phyloP scores from a whole-genome alignment of 2,113 vertebrate genomes.

The Lampris megalopsis region DNA sequence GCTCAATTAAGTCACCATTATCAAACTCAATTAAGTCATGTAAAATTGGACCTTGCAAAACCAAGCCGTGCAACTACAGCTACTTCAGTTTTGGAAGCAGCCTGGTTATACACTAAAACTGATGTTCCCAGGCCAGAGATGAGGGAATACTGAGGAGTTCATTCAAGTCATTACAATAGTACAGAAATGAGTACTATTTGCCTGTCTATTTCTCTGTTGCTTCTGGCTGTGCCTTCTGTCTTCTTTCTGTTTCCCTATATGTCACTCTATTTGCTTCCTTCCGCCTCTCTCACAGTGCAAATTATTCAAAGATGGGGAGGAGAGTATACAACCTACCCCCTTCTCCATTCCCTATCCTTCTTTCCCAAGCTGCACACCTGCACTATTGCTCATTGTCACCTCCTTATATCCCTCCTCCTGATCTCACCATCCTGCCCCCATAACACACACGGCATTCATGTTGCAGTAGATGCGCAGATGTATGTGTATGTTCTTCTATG shows the following conservation, averaged over 20 bases:
- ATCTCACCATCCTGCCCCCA: constrained; percentile 13
- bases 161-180: no score
- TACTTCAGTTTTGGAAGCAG: no score
- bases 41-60: no score
- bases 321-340: neutral
- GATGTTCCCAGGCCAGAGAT: no score
- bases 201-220: neutral
- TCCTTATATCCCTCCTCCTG: constrained; percentile 13
- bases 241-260: neutral
- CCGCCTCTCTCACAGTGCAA: constrained; percentile 18
- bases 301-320: constrained; percentile 48
- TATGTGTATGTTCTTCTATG: neutral
- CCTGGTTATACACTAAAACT: no score
- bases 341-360: constrained; percentile 18
- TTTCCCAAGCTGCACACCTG: constrained; percentile 59
- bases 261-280: constrained; percentile 11
- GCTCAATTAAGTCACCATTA: no score
- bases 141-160: no score
- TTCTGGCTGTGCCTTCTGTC: neutral
- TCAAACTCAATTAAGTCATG: no score
- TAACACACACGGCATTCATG: constrained; percentile 35
- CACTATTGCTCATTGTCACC: constrained; percentile 34
- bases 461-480: constrained; percentile 7
- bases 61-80: no score
- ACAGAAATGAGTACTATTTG: no score